Evolutionary conservation across 2,113 vertebrate species (phyloP).

Genomic region (Tragelaphus imberbis): DNA sequence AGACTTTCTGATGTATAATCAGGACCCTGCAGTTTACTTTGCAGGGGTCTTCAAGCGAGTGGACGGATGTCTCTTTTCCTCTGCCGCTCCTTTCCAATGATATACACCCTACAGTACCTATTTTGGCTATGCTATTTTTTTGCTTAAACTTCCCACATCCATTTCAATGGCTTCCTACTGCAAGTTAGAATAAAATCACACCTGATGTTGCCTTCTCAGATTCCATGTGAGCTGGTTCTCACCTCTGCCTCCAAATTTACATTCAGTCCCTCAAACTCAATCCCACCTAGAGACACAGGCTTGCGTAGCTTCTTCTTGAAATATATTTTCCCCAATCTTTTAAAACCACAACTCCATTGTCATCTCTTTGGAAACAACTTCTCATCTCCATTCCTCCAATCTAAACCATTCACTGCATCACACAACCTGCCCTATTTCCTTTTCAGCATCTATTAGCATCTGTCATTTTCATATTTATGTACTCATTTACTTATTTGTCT

Average conservation of each 20-base stretch:
- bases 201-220: background rate
- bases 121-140: background rate
- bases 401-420: background rate
- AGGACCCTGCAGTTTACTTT: background rate
- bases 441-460: background rate
- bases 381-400: background rate
- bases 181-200: background rate
- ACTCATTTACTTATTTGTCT: background rate
- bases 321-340: background rate
- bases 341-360: background rate
- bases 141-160: background rate
- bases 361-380: background rate
- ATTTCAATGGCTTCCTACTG: background rate
- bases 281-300: background rate
- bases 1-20: background rate
- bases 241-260: background rate
- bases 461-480: background rate
- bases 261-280: background rate
- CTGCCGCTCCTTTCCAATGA: background rate
- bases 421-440: background rate
- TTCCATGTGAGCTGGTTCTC: background rate
- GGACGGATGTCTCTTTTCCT: background rate
- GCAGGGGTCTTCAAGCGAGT: background rate
- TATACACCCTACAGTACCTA: background rate
- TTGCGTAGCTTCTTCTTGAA: background rate